phyloP scores from a whole-genome alignment of 2,113 vertebrate genomes.

The Barbus barbus region DNA sequence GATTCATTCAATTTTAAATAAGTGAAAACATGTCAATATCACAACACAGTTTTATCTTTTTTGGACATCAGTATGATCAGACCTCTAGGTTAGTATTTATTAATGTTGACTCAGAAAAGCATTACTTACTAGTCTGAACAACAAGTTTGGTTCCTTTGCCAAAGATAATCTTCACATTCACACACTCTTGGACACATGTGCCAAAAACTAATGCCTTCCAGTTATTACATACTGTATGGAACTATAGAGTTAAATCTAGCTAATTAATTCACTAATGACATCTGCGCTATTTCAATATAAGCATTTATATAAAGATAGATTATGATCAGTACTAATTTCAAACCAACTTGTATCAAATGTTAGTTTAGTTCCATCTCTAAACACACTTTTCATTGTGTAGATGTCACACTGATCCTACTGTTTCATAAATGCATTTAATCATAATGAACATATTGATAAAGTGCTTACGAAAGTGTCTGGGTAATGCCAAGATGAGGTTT shows the following conservation, averaged over 20 bases:
- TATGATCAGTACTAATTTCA: neutral
- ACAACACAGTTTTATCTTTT: neutral
- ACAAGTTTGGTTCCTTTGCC: constrained; percentile 53
- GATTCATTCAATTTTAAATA: neutral
- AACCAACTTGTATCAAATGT: constrained; percentile 20
- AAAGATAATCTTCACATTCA: constrained; percentile 36
- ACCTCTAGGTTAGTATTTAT: neutral
- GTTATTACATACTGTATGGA: neutral
- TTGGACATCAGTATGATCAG: neutral
- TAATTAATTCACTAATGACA: neutral
- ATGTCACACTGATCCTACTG: neutral
- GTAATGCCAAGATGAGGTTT: neutral
- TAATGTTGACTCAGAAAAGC: constrained; percentile 13
- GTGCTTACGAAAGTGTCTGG: neutral
- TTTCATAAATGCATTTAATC: neutral
- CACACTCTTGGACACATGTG: constrained; percentile 35
- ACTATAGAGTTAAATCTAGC: neutral
- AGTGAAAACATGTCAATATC: neutral
- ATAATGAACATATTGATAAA: neutral
- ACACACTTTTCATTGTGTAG: constrained; percentile 11
- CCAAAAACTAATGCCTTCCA: neutral
- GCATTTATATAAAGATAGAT: neutral
- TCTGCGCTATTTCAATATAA: neutral
- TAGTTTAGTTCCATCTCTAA: too few relatives aligned
- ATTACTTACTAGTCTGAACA: constrained; percentile 48